Percentiles rank a stretch among this genome's conserved stretches.
Conservation (phyloP, 1,140 invertebrate genomes). For the Oedothorax gibbosus region DNA sequence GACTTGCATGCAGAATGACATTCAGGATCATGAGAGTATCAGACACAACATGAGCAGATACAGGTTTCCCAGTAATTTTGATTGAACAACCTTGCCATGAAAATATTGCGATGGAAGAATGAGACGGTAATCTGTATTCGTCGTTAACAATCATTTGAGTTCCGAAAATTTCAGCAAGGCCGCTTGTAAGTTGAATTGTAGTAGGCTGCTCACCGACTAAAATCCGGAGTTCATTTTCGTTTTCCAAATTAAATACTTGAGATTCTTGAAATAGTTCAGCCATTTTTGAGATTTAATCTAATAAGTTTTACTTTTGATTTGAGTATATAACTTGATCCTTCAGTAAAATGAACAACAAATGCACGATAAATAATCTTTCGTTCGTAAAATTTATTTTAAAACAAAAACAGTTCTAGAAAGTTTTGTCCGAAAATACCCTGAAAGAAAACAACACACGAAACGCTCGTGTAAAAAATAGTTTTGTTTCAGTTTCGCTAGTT, state of each 20-base stretch:
- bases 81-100: slow-evolving; percentile 94
- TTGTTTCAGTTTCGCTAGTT: too few relatives aligned
- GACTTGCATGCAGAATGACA: slow-evolving; percentile 91
- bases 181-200: slow-evolving; percentile 81
- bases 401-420: too few relatives aligned
- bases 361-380: too few relatives aligned
- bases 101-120: slow-evolving; percentile 82
- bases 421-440: too few relatives aligned
- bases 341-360: too few relatives aligned
- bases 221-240: slow-evolving; percentile 89
- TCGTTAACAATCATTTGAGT: slow-evolving; percentile 94
- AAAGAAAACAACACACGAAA: too few relatives aligned
- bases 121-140: slow-evolving; percentile 85
- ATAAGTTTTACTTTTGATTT: not conserved
- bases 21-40: slow-evolving; percentile 96
- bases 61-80: slow-evolving; percentile 83
- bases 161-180: slow-evolving; percentile 95
- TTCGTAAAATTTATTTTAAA: too few relatives aligned
- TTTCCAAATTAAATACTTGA: slow-evolving; percentile 79
- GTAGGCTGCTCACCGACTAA: slow-evolving; percentile 82
- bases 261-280: not conserved
- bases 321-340: too few relatives aligned
- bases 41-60: slow-evolving; percentile 92
- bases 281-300: slow-evolving; percentile 6
- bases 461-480: too few relatives aligned